These are phyloP conservation scores for Ceratothoa steindachneri DNA, from an alignment of 2,888 invertebrate genomes.

Conservation along the genomic window DNA sequence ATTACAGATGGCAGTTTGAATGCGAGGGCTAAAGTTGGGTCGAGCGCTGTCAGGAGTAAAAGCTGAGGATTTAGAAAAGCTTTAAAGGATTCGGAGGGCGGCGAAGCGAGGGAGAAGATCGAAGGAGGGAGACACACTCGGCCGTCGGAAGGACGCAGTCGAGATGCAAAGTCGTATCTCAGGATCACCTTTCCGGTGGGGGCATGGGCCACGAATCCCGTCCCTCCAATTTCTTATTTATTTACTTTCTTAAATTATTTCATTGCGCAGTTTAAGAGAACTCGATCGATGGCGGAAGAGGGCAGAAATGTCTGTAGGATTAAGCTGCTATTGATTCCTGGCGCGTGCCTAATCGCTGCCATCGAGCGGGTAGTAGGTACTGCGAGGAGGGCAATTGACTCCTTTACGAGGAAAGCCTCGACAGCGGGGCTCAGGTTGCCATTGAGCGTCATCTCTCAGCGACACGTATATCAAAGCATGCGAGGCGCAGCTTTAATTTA, in stretches of 20 bases:
- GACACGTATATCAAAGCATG: background rate
- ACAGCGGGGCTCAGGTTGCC: background rate
- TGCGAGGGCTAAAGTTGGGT: slow-evolving; percentile 5
- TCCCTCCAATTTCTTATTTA: too few species aligned
- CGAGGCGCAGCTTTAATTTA: slow-evolving; percentile 11
- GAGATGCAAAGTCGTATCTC: slow-evolving; percentile 7
- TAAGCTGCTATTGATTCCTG: background rate
- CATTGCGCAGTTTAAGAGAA: too few species aligned
- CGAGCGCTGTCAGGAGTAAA: slow-evolving; percentile 8
- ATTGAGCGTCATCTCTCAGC: slow-evolving; percentile 8
- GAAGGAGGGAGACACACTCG: slow-evolving; percentile 4
- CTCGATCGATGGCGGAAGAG: too few species aligned
- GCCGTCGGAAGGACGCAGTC: background rate
- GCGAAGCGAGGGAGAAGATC: background rate
- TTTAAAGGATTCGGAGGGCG: background rate
- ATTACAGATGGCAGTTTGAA: slow-evolving; percentile 12
- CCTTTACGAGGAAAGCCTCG: too few species aligned
- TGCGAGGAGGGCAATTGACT: too few species aligned
- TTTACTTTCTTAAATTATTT: too few species aligned
- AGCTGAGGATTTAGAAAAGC: slow-evolving; percentile 5
- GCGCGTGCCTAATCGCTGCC: background rate
- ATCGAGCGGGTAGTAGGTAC: too few species aligned
- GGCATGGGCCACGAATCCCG: too few species aligned
- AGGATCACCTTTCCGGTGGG: background rate
- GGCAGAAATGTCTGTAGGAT: background rate